Percentiles rank a stretch among this genome's conserved stretches.
These are phyloP conservation scores for Bombus fervidus DNA, from an alignment of 1,140 invertebrate genomes.

Conservation along the genomic window DNA sequence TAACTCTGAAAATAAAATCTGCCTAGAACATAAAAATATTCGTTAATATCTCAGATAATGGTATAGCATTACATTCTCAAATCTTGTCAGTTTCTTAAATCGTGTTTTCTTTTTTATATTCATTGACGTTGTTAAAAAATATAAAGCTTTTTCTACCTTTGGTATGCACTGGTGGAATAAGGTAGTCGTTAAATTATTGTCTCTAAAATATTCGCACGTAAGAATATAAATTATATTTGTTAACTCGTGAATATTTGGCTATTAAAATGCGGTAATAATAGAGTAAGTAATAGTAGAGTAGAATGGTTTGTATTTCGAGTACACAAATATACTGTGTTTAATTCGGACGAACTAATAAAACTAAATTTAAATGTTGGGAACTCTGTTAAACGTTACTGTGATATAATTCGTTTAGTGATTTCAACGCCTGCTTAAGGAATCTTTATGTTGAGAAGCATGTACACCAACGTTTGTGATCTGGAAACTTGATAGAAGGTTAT, in stretches of 20 bases:
- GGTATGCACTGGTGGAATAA: too few species aligned
- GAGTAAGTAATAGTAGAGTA: too few species aligned
- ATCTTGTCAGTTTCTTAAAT: too few species aligned
- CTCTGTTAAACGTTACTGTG: background rate
- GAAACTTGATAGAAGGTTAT: background rate
- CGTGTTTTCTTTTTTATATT: background rate
- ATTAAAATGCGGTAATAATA: too few species aligned
- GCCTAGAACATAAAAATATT: background rate
- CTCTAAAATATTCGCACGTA: background rate
- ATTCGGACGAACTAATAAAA: background rate
- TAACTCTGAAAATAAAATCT: background rate
- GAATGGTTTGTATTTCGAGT: background rate
- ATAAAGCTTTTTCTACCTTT: background rate
- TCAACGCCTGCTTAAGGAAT: constrained; percentile 7
- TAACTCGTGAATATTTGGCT: too few species aligned
- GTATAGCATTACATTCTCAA: too few species aligned
- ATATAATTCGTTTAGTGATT: background rate
- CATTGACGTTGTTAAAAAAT: background rate
- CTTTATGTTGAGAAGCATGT: too few species aligned
- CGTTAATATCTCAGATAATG: too few species aligned
- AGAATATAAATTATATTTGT: background rate
- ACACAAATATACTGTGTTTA: background rate
- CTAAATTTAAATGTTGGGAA: background rate
- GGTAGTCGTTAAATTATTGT: too few species aligned
- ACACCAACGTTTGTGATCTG: background rate